Percentiles rank a stretch among this genome's conserved stretches.
phyloP scores from a whole-genome alignment of 2,113 vertebrate species.

The Brachypteracias leptosomus region DNA sequence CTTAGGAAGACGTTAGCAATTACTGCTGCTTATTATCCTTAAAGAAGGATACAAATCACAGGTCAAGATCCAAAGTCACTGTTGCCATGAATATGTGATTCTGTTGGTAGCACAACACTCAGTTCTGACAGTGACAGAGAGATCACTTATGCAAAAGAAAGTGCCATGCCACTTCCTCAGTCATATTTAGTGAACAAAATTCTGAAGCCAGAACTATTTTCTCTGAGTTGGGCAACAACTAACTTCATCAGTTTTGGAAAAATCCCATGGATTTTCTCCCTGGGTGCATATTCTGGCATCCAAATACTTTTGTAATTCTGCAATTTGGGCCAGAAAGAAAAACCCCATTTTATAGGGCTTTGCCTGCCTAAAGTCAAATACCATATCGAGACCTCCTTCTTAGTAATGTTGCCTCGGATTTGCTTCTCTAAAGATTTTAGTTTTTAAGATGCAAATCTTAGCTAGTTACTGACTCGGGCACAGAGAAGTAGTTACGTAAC shows the following conservation, averaged over 20 bases:
- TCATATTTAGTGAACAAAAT: not conserved
- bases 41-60: not conserved
- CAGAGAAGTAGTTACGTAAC: not conserved
- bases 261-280: not conserved
- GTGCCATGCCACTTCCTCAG: not conserved
- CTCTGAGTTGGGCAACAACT: not conserved
- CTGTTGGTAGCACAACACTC: not conserved
- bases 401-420: not conserved
- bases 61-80: not conserved
- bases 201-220: not conserved
- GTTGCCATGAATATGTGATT: accelerated
- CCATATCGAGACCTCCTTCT: not conserved
- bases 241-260: not conserved
- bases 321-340: accelerated
- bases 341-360: not conserved
- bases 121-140: not conserved
- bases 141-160: not conserved
- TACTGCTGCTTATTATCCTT: not conserved
- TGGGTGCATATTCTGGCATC: not conserved
- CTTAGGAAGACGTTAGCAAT: not conserved
- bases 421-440: not conserved
- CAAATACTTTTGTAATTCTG: not conserved
- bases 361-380: not conserved
- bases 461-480: not conserved
- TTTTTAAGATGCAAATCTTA: not conserved